Base-by-base conservation (phyloP, 2,888 invertebrate genomes). In the Sylvicola cinctus region DNA sequence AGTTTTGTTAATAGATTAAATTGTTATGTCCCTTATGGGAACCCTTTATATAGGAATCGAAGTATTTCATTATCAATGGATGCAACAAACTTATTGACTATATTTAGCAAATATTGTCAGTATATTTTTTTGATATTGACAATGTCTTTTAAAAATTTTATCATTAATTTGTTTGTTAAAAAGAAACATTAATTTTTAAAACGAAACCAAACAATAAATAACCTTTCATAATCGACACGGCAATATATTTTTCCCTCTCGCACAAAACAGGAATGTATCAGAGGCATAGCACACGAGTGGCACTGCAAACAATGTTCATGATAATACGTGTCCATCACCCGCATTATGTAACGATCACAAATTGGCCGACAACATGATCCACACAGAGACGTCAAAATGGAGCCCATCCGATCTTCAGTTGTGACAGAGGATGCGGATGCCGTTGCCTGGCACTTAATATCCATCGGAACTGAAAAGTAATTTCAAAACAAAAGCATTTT, bases 211-310 rank as follows among this genome's bases (percentile, higher is more conserved):
- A n/a, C n/a, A n/a, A n/a, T n/a, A n/a, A n/a, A n/a, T n/a, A n/a
- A 79, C 80, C 75, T 72, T 58, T 78, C 78, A 53, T 80, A 83
- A 55, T 83, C 81, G 39, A 73, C 60, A 46, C 74, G 68, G 55
- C 83, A 83, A 53, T 72, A 80, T 38, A 83, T 64, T 46, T 74
- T 71, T 42, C 74, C 68, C 44, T 78, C 75, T 44, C 73, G 65
- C 32, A 72, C 68, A 58, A 74, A 83, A 54, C 81, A 83, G 39
- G 77, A 75, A 49, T 75, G 72, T 40, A 68, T 66, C 38, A 83
- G 66, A 39, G 68, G 68, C 40, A 66, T 63, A 38, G 72, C 69
- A 51, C 83, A 83, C 41, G 70, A 71, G 44, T 66, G 65, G 55
- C 83, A 83, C 49, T 72, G 71, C 39, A 83, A 67, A 57, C 83